These are phyloP conservation scores for Actinernus sp. DNA, from an alignment of 92 coral and sea anemone genomes.

Conservation along the genomic window DNA sequence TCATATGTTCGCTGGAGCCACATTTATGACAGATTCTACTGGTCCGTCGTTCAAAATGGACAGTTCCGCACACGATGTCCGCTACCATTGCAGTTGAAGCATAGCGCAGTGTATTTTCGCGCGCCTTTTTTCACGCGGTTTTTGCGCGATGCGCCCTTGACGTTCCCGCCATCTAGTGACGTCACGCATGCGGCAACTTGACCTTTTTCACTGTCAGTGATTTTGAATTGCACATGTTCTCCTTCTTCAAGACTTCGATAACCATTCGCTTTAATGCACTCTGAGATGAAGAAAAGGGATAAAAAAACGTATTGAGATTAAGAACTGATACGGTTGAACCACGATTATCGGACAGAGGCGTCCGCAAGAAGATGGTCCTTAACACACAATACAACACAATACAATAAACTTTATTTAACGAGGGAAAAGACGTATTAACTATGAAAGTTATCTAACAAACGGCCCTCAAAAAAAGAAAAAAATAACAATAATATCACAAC, in stretches of 20 bases:
- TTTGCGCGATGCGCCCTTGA: constrained; percentile 77
- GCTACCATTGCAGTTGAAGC: constrained; percentile 88
- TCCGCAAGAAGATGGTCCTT: too few relatives aligned
- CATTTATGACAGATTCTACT: constrained; percentile 86
- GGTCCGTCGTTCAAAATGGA: constrained; percentile 64
- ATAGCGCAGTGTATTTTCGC: constrained; percentile 87
- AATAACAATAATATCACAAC: too few relatives aligned
- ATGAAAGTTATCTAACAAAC: too few relatives aligned
- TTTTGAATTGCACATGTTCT: constrained; percentile 82
- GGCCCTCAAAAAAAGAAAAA: too few relatives aligned
- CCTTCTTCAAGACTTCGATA: constrained; percentile 91
- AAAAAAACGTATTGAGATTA: background rate
- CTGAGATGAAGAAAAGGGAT: constrained; percentile 49
- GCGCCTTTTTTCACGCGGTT: constrained; percentile 93
- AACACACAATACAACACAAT: too few relatives aligned
- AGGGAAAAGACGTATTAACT: too few relatives aligned
- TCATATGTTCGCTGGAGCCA: constrained; percentile 83
- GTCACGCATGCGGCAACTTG: constrained; percentile 85
- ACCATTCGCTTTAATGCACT: constrained; percentile 91
- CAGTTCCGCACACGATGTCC: constrained; percentile 92
- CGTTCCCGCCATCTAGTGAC: constrained; percentile 83
- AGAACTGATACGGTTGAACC: too few relatives aligned
- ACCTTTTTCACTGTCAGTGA: constrained; percentile 83
- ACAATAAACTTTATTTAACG: too few relatives aligned
- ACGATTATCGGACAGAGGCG: too few relatives aligned